phyloP scores from a whole-genome alignment of 1,140 invertebrate genomes.

The Drosophila bocki region DNA sequence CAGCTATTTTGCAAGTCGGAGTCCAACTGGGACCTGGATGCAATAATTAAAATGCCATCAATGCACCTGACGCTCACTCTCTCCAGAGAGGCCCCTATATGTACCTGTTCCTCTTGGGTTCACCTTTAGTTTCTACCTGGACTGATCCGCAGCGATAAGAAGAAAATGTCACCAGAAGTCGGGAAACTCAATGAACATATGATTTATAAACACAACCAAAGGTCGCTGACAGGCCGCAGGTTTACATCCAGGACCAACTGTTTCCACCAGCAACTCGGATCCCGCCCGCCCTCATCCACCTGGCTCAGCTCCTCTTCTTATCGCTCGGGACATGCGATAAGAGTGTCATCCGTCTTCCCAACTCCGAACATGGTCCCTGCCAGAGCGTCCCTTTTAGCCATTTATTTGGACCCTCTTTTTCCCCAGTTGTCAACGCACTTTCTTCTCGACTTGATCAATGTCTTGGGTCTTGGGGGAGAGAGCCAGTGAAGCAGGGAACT shows the following conservation, averaged over 20 bases:
- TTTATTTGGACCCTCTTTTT: conserved; percentile 9
- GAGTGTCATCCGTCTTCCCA: conserved; percentile 45
- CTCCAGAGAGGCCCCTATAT: conserved; percentile 16
- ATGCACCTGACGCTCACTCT: conserved; percentile 47
- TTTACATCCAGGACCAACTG: conserved; percentile 38
- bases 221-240: conserved; percentile 52
- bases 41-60: conserved; percentile 79
- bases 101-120: not conserved
- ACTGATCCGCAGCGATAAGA: conserved; percentile 65
- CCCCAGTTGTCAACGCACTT: conserved; percentile 23
- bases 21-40: conserved; percentile 10
- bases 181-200: conserved; percentile 64
- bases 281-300: conserved; percentile 24
- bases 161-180: conserved; percentile 64
- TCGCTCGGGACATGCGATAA: conserved; percentile 45
- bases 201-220: conserved; percentile 56
- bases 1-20: conserved; percentile 66
- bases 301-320: conserved; percentile 32
- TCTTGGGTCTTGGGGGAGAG: not conserved
- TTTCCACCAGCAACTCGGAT: conserved; percentile 12
- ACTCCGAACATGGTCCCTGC: not conserved
- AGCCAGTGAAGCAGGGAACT: not conserved
- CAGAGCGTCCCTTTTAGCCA: conserved; percentile 11
- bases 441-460: conserved; percentile 9
- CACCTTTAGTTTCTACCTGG: conserved; percentile 22